A percentile compares a stretch with the other conserved stretches of the same genome.
These are phyloP conservation scores for Ceyx cyanopectus DNA, from an alignment of 2,113 vertebrate species.

Conservation along the genomic window DNA sequence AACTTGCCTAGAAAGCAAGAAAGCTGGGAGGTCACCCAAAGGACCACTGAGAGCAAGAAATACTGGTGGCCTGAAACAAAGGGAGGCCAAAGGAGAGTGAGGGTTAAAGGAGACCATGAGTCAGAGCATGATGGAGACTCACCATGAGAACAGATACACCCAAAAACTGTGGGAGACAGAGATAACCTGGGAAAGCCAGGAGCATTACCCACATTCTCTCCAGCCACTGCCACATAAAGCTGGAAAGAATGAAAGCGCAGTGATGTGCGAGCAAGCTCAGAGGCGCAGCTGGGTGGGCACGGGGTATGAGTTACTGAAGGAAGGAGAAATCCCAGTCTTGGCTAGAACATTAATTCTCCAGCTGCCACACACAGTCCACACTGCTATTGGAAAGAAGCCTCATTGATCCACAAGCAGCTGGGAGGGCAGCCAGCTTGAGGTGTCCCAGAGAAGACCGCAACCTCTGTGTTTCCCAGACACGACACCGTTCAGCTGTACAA, in stretches of 20 bases:
- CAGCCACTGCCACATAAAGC: background rate
- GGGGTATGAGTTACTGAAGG: background rate
- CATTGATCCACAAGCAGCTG: background rate
- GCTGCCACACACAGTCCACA: rapidly evolving
- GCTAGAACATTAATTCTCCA: background rate
- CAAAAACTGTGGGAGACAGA: rapidly evolving
- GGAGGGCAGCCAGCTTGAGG: background rate
- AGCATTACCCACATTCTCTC: rapidly evolving
- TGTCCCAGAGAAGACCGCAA: rapidly evolving
- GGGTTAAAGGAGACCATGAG: background rate
- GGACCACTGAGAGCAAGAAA: background rate
- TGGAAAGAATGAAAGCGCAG: background rate
- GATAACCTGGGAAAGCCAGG: background rate
- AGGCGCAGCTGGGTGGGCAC: background rate
- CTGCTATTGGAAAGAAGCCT: background rate
- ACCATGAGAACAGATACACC: background rate
- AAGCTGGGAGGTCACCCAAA: background rate
- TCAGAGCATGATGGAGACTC: background rate
- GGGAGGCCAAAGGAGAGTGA: rapidly evolving
- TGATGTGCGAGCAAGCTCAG: rapidly evolving
- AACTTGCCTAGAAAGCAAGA: background rate
- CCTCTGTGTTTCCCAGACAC: rapidly evolving
- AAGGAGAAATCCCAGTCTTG: background rate
- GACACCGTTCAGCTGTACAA: background rate
- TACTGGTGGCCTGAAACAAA: background rate